phyloP scores from a whole-genome alignment of 2,797 vertebrate genomes.

The Myripristis murdjan region DNA sequence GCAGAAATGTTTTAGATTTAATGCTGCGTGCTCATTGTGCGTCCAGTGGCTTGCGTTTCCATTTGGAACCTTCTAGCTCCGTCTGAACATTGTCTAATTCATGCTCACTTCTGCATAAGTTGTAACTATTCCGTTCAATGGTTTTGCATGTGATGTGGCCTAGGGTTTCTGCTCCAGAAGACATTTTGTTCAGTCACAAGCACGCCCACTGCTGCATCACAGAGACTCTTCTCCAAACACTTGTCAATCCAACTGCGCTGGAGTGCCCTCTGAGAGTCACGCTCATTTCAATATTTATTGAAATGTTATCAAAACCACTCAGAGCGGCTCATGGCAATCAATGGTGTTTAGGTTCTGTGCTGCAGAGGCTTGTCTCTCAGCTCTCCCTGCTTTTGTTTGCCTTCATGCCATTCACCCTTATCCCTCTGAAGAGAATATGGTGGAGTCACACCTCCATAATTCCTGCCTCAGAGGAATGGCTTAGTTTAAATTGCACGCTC shows the following conservation, averaged over 20 bases:
- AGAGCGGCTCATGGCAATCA: slow-evolving; percentile 76
- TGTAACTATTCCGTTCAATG: slow-evolving; percentile 18
- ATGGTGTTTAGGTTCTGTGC: slow-evolving; percentile 70
- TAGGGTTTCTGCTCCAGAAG: slow-evolving; percentile 20
- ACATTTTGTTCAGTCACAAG: slow-evolving; percentile 39
- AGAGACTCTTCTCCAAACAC: slow-evolving; percentile 50
- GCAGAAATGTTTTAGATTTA: slow-evolving; percentile 24
- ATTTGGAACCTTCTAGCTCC: slow-evolving; percentile 10
- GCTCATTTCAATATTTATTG: slow-evolving; percentile 86
- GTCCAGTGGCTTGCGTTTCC: slow-evolving; percentile 5
- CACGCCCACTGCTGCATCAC: slow-evolving; percentile 13
- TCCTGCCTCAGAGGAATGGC: slow-evolving; percentile 48
- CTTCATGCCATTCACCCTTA: slow-evolving; percentile 58
- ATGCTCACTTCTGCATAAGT: slow-evolving; percentile 17
- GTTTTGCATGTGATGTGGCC: slow-evolving; percentile 30
- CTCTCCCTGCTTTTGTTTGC: slow-evolving; percentile 67
- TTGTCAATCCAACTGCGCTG: slow-evolving; percentile 61
- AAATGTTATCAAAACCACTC: slow-evolving; percentile 84
- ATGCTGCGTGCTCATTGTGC: slow-evolving; percentile 29
- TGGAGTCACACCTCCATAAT: slow-evolving; percentile 69
- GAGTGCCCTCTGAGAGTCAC: slow-evolving; percentile 58
- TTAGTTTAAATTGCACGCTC: slow-evolving; percentile 56
- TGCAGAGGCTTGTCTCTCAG: slow-evolving; percentile 43
- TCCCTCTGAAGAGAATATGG: slow-evolving; percentile 52
- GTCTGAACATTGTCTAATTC: slow-evolving; percentile 18